A percentile compares a stretch with the other conserved stretches of the same genome.
These are phyloP conservation scores for Paratilapia polleni DNA, from an alignment of 2,113 vertebrate species.

Conservation along the genomic window DNA sequence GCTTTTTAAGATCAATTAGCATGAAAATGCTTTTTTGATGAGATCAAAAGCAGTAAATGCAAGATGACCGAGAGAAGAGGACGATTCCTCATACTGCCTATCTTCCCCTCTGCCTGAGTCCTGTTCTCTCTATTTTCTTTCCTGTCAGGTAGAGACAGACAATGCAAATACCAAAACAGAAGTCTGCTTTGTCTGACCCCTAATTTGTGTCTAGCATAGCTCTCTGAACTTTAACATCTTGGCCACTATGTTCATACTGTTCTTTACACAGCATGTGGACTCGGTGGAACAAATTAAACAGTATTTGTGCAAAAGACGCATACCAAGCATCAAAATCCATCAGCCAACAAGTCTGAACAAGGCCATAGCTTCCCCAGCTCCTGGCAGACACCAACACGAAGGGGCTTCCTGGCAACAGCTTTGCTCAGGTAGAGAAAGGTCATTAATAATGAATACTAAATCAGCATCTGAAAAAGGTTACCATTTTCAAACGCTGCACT, in stretches of 20 bases:
- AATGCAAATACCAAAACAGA: constrained; percentile 35
- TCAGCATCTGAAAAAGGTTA: constrained; percentile 79
- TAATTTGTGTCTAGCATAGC: constrained; percentile 59
- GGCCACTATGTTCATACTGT: constrained; percentile 39
- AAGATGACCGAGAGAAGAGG: constrained; percentile 34
- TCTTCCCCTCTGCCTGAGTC: background rate
- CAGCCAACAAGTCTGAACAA: constrained; percentile 67
- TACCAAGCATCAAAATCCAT: constrained; percentile 59
- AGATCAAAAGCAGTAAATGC: constrained; percentile 69
- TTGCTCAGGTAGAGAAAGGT: constrained; percentile 75
- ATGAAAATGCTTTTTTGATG: constrained; percentile 76
- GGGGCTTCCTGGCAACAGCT: constrained; percentile 72
- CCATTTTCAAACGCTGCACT: constrained; percentile 60
- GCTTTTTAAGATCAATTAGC: constrained; percentile 79
- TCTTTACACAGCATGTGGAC: constrained; percentile 60
- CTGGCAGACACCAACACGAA: constrained; percentile 65
- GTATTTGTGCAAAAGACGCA: constrained; percentile 54
- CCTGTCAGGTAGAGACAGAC: constrained; percentile 41
- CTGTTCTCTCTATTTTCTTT: constrained; percentile 8
- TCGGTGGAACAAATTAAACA: constrained; percentile 65
- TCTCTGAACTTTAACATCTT: constrained; percentile 62
- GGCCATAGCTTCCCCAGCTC: constrained; percentile 45
- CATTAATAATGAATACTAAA: constrained; percentile 80
- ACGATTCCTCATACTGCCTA: background rate
- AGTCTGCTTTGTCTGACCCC: constrained; percentile 44